Evolutionary conservation across 2,797 vertebrate genomes (phyloP).

Genomic region (Parauchenoglanis ngamensis): DNA sequence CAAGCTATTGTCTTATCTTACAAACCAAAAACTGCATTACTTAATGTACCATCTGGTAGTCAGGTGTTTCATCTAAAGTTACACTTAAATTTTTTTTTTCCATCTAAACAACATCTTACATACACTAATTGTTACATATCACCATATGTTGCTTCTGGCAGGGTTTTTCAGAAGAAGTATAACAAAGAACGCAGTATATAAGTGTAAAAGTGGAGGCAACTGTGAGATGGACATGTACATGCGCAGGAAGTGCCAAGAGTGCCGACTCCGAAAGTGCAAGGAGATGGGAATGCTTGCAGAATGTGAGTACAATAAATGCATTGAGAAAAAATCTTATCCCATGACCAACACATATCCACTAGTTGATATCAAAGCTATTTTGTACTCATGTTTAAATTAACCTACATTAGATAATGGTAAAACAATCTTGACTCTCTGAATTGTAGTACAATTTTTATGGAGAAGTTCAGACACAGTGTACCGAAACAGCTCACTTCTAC

Average conservation of each 20-base stretch:
- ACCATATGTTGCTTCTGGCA: constrained; percentile 55
- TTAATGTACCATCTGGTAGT: neutral
- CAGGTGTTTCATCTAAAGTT: neutral
- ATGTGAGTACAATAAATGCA: constrained; percentile 81
- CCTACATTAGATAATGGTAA: neutral
- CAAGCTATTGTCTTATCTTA: constrained; percentile 16
- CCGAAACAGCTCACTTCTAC: neutral
- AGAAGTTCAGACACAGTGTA: neutral
- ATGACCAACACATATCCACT: neutral
- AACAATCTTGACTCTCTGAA: neutral
- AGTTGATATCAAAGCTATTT: neutral
- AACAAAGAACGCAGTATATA: constrained; percentile 97
- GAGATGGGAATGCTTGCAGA: constrained; percentile 99
- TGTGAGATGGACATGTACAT: constrained; percentile 99
- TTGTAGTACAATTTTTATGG: neutral
- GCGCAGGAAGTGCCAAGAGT: constrained; percentile 97
- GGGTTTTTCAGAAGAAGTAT: constrained; percentile 98
- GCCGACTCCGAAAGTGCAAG: constrained; percentile 94
- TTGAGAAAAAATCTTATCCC: neutral
- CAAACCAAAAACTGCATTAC: neutral
- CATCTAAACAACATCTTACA: neutral
- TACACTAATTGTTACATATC: neutral
- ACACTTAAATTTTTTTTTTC: too few species aligned
- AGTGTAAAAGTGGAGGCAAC: constrained; percentile 95
- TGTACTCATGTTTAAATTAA: neutral